Evolutionary conservation across 2,113 vertebrate genomes (phyloP).

Genomic region (Hydrolagus affinis): DNA sequence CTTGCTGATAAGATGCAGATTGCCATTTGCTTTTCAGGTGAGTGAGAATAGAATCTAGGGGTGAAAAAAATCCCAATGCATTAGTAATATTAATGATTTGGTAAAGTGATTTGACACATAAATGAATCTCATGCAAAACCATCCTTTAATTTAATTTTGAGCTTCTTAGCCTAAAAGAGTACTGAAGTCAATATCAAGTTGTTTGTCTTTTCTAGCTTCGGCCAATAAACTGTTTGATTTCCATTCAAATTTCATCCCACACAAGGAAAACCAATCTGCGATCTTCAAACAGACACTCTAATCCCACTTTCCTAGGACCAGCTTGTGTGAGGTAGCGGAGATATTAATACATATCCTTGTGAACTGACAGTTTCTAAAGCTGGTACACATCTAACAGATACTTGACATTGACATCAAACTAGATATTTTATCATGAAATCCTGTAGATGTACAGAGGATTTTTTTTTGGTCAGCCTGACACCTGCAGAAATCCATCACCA

Average conservation of each 20-base stretch:
- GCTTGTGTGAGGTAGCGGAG: slow-evolving; percentile 22
- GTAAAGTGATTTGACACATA: no score
- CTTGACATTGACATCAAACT: not conserved
- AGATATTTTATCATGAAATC: slow-evolving; percentile 10
- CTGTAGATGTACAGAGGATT: not conserved
- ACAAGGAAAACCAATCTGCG: slow-evolving; percentile 23
- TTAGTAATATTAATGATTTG: no score
- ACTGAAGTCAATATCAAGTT: not conserved
- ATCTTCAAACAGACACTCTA: slow-evolving; percentile 17
- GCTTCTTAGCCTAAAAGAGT: no score
- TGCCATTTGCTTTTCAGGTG: not conserved
- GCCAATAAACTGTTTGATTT: slow-evolving; percentile 3
- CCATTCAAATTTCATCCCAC: slow-evolving; percentile 26
- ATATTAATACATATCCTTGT: slow-evolving; percentile 31
- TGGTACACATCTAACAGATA: slow-evolving; percentile 13
- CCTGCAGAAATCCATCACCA: no score
- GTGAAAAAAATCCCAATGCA: no score
- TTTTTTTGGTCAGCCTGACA: no score
- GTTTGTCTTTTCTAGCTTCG: not conserved
- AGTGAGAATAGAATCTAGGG: not conserved
- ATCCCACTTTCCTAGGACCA: not conserved
- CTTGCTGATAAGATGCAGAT: not conserved
- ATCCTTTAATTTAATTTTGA: not conserved
- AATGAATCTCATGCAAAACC: no score
- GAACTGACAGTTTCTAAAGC: slow-evolving; percentile 14